These are phyloP conservation scores for Clepsis dumicolana DNA, from an alignment of 2,888 invertebrate species.

Conservation along the genomic window DNA sequence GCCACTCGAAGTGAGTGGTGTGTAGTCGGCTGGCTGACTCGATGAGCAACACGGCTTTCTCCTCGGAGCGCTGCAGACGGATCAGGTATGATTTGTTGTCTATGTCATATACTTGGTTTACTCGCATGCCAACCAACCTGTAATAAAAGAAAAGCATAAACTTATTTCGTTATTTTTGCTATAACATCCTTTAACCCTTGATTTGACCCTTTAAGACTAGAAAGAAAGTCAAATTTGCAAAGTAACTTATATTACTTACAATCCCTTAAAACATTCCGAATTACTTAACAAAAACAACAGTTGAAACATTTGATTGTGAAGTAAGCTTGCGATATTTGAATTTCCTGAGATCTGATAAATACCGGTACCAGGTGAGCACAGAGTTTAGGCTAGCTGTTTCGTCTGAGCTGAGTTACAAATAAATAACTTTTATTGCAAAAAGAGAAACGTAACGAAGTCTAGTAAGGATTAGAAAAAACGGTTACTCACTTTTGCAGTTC, in stretches of 20 bases:
- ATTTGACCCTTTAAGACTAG: too few relatives aligned
- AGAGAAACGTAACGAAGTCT: neutral
- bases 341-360: neutral
- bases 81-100: conserved; percentile 98
- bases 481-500: conserved; percentile 92
- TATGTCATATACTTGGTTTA: conserved; percentile 98
- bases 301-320: neutral
- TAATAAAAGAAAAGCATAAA: conserved; percentile 52
- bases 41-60: conserved; percentile 94
- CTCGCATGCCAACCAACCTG: conserved; percentile 95
- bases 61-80: conserved; percentile 93
- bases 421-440: conserved; percentile 4
- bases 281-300: too few relatives aligned
- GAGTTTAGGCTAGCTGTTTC: neutral
- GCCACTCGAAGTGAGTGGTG: conserved; percentile 98
- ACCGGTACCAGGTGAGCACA: neutral
- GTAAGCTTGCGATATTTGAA: neutral
- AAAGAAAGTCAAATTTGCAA: conserved; percentile 11
- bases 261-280: too few relatives aligned
- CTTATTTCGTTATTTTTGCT: too few relatives aligned
- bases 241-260: too few relatives aligned
- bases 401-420: conserved; percentile 1
- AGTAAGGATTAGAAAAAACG: neutral
- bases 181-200: too few relatives aligned
- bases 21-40: conserved; percentile 98